phyloP scores from a whole-genome alignment of 37 sponge, comb jelly and placozoan genomes.

The Halichondria panicea region DNA sequence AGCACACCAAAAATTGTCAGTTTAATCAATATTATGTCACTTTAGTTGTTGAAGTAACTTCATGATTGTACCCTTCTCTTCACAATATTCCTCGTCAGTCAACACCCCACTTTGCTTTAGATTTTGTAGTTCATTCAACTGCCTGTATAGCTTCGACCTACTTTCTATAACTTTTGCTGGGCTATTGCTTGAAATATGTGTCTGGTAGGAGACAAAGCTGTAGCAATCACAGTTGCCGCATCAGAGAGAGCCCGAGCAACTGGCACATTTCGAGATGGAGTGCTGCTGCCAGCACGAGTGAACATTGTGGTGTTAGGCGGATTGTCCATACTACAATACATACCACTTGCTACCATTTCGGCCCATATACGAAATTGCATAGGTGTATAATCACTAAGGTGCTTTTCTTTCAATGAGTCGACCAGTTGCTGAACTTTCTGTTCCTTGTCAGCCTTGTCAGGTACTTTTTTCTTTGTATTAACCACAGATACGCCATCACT shows the following conservation, averaged over 20 bases:
- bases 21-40: too few relatives aligned
- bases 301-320: conserved; percentile 10
- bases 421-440: conserved; percentile 8
- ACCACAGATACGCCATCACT: not conserved
- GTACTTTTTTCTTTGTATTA: not conserved
- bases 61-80: conserved; percentile 26
- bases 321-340: not conserved
- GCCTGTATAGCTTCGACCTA: conserved; percentile 25
- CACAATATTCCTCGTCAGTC: conserved; percentile 8
- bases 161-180: conserved; percentile 16
- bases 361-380: conserved; percentile 27
- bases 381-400: conserved; percentile 1
- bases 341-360: conserved; percentile 2
- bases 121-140: conserved; percentile 15
- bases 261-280: not conserved
- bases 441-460: conserved; percentile 4
- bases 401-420: not conserved
- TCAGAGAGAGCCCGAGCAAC: not conserved
- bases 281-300: conserved; percentile 1
- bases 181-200: too few relatives aligned
- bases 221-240: conserved; percentile 7
- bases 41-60: conserved; percentile 15
- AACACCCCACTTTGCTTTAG: not conserved
- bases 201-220: too few relatives aligned
- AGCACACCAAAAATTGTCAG: not conserved